Base-by-base conservation (phyloP, 2,113 vertebrate species). In the Hippocampus mohnikei region DNA sequence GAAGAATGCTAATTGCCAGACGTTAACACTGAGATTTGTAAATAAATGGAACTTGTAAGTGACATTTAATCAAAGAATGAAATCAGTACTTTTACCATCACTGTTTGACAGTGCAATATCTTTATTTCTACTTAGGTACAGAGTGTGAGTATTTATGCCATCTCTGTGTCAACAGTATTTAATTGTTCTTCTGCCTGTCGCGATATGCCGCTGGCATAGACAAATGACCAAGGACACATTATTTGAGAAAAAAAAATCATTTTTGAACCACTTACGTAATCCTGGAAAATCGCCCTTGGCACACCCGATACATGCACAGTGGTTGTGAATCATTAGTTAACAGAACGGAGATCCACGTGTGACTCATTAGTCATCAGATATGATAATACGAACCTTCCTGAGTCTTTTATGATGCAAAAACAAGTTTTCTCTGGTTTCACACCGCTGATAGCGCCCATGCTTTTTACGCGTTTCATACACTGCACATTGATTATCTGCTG, bases 351-450 rank as follows among this genome's bases (percentile, higher is more conserved):
- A 56, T 23, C n/a, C 55, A 25, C 23, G 3, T 25, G 21, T 25
- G 21, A 67, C 48, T 67, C 3, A 68, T 68, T 42, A 56, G 33
- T 67, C 27, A 37, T 37, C 25, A 33, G 48, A 67, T 52, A 67
- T 53, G 48, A 56, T 55, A 68, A 23, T 18, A 15, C 8, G 18
- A 37, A 37, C 2, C 21, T 55, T 53, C 25, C 15, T 55, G 46
- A 25, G 37, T 67, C 16, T 50, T 53, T 67, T 67, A 52, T 53
- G 27, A 53, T 4, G 48, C 20, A 66, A 50, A 66, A 9, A 12
- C 65, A 52, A 52, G 66, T n/a, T 21, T 6, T 46, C 8, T 3
- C 61, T 41, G 37, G 44, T 66, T 66, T 11, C 48, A 33, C 2
- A 10, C 10, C n/a, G 27, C 46, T 67, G 66, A 46, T 20, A 27